Evolutionary conservation across 53 echinoderm and acorn worm species (phyloP), one percentile per base, ranked within the genome.

Genomic region (Luidia sarsii): DNA sequence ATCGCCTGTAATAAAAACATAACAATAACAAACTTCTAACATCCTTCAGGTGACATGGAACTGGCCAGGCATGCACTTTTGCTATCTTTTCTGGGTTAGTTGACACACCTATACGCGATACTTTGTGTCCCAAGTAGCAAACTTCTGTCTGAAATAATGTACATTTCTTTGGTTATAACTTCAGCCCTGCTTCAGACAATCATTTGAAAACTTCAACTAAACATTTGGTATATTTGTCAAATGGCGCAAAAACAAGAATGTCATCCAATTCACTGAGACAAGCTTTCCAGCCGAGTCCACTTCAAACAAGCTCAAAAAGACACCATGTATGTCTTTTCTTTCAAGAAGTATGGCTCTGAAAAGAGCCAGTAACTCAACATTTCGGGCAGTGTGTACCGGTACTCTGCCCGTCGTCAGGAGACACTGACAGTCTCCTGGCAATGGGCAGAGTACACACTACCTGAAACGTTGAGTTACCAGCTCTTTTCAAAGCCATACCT

Each of bases 301-400:
- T 33, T 27, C 50, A 27, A 4, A 70, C 32, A 50, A 28, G 28
- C n/a, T 70, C 70, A 50, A 70, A 50, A 21, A 70, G 28, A 16
- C 70, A 23, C 19, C 50, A 52, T 82, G 14, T 14, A 67, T 68
- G 2, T 67, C 68, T 22, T 65, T 43, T 20, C 73, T 84, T 7
- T 39, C 21, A 43, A 73, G 85, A 22, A 32, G 29, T n/a, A 73
- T 62, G 1, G 45, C 33, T 9, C 63, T 39, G 18, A n/a, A n/a
- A n/a, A n/a, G n/a, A n/a, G n/a, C n/a, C n/a, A n/a, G n/a, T n/a
- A n/a, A n/a, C n/a, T n/a, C n/a, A n/a, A n/a, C n/a, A n/a, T n/a
- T n/a, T n/a, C n/a, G n/a, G n/a, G n/a, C n/a, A n/a, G n/a, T n/a
- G n/a, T n/a, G n/a, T n/a, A n/a, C n/a, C n/a, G n/a, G n/a, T n/a